These are phyloP conservation scores for Octomys mimax DNA, from an alignment of 2,797 vertebrate genomes.

Conservation along the genomic window DNA sequence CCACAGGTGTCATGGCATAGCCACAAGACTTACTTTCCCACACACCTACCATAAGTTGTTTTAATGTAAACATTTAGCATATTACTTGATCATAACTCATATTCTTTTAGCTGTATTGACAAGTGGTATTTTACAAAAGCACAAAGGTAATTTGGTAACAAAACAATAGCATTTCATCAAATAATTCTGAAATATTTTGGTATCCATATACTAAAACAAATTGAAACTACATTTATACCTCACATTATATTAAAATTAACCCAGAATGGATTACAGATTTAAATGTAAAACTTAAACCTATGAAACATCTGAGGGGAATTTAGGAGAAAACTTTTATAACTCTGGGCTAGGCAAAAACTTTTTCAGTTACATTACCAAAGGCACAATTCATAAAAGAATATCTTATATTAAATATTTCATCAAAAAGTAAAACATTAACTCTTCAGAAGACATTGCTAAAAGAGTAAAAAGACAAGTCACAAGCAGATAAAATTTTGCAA, in stretches of 20 bases:
- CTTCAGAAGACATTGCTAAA: slow-evolving; percentile 13
- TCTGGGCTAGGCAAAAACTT: neutral
- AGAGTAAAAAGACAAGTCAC: slow-evolving; percentile 19
- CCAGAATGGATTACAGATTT: neutral
- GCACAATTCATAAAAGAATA: neutral
- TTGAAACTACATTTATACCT: neutral
- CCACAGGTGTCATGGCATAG: slow-evolving; percentile 93
- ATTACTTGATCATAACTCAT: neutral
- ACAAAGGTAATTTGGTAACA: neutral
- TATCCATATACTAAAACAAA: neutral
- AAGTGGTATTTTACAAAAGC: neutral
- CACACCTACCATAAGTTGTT: neutral
- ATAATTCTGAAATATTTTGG: neutral
- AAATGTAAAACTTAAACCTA: neutral
- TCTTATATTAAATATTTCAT: neutral
- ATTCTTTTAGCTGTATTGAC: neutral
- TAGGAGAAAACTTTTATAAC: neutral
- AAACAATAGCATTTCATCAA: slow-evolving; percentile 21
- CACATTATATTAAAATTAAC: neutral
- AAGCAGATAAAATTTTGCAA: slow-evolving; percentile 34
- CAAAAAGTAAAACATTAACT: neutral
- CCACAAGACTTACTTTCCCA: fast-evolving
- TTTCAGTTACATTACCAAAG: neutral
- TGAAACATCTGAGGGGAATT: neutral
- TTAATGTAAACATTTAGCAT: neutral